Base-by-base conservation (phyloP, 2,888 invertebrate genomes). In the Euphydryas editha region DNA sequence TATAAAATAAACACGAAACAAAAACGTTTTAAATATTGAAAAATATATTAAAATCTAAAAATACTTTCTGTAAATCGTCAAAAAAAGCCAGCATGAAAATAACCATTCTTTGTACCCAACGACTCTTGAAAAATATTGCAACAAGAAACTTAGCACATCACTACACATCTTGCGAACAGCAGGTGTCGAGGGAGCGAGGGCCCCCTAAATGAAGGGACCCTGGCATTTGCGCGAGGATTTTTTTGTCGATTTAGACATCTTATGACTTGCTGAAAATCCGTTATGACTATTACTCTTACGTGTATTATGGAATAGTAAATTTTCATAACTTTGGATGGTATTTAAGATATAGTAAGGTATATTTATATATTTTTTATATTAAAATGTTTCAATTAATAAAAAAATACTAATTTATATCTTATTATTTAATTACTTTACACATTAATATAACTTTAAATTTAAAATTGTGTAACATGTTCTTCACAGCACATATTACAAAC, bases 131-230 rank as follows among this genome's bases (percentile, higher is more conserved):
- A 64, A 62, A 62, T 69, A 61, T 67, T 67, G 71, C 61, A 64
- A 66, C 62, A 59, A 57, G 58, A 46, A 72, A 71, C 68, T 75
- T 73, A 75, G 72, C 74, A 76, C 75, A 76, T 76, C 75, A 73
- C 70, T 71, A 72, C 72, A 73, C 76, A 76, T 76, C 75, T 76
- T 73, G 73, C 72, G 69, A 70, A 76, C 68, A 76, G 76, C 77
- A 78, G 78, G 78, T 78, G 78, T 72, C 68, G 72, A 72, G 72
- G 72, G 74, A 62, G 57, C 47, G 47, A 47, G 49, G 47, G 56
- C 61, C 72, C 67, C 73, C 72, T 63, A 61, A 62, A 65, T 59
- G 61, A 74, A 72, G 75, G 76, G 74, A 69, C 54, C 66, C 54
- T 65, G 65, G 66, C 65, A 70, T 73, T 74, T 72, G 68, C 62